These are phyloP conservation scores for Malacosoma neustria DNA, from an alignment of 2,888 invertebrate genomes.

Conservation along the genomic window DNA sequence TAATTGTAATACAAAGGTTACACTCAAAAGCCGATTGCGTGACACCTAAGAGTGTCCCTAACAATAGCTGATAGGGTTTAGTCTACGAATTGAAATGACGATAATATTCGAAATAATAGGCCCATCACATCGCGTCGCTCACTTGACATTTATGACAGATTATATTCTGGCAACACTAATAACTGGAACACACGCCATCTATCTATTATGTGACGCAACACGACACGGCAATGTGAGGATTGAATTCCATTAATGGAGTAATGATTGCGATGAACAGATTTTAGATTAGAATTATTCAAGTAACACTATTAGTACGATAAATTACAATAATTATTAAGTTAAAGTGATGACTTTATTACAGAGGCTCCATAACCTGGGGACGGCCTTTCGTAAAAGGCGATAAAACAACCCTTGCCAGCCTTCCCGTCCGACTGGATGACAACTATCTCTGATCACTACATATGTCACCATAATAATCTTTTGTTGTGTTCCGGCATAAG, in stretches of 20 bases:
- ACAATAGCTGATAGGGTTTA: slow-evolving; percentile 48
- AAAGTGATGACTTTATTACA: no score
- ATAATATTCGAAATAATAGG: slow-evolving; percentile 54
- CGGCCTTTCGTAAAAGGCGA: no score
- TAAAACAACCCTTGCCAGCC: no score
- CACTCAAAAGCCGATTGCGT: slow-evolving; percentile 42
- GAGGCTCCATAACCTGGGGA: no score
- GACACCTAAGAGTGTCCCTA: slow-evolving; percentile 32
- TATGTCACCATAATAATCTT: no score
- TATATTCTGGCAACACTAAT: slow-evolving; percentile 58
- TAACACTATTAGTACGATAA: slow-evolving; percentile 21
- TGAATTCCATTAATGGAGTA: slow-evolving; percentile 55
- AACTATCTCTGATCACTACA: no score
- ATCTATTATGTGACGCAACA: slow-evolving; percentile 59
- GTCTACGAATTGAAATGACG: slow-evolving; percentile 48
- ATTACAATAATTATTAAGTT: no score
- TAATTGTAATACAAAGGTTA: slow-evolving; percentile 5
- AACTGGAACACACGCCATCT: slow-evolving; percentile 59
- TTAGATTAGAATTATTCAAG: slow-evolving; percentile 27
- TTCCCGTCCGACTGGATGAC: no score
- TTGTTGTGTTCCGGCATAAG: no score
- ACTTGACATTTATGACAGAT: slow-evolving; percentile 69
- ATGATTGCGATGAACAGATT: slow-evolving; percentile 41
- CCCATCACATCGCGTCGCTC: slow-evolving; percentile 39
- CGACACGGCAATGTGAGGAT: slow-evolving; percentile 43